Base-by-base conservation (phyloP, 2,113 vertebrate genomes). In the Nibea coibor region DNA sequence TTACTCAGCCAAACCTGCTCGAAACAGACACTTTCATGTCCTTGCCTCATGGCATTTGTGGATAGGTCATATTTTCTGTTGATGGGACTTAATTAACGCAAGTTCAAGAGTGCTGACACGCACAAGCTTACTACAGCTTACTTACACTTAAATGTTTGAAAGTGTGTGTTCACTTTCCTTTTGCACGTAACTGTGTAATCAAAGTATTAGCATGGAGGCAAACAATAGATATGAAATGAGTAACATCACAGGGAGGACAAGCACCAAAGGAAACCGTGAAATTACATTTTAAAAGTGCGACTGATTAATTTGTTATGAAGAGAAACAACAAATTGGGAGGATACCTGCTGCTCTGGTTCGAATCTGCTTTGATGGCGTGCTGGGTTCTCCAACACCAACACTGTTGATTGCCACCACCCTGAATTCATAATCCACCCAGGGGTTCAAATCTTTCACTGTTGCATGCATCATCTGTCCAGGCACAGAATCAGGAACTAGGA, bases 401-500 rank as follows among this genome's bases (percentile, higher is more conserved):
- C 81, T 88, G 92, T 95, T 95, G 82, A 94, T 91, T 56, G 94
- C 94, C 78, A 94, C 91, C 78, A 95, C 94, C 89, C 94, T 92
- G 91, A 95, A 95, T 90, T 94, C 91, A 80, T 95, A 95, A 84
- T 95, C 94, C 89, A 95, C 91, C 93, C 94, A 95, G 50, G 94
- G 93, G 87, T 83, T 96, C 79, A 95, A 81, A 76, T 93, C 91
- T 63, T 86, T 93, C 76, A 92, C 95, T 42, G 90, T 91, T 3
- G 94, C 92, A 54, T 85, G 91, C 80, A 92, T 91, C 93, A 93
- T 94, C 93, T 94, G 92, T 89, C 95, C 94, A 93, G 91, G 91
- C 84, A 95, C 93, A 89, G 90, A 88, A 86, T 95, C 94, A 88
- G 94, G 94, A 94, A 95, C 93, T 95, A 93, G 92, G 89, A 95